Evolutionary conservation across 1,140 invertebrate genomes (phyloP), one percentile per base, ranked within the genome.

Genomic region (Trichomalopsis sarcophagae): DNA sequence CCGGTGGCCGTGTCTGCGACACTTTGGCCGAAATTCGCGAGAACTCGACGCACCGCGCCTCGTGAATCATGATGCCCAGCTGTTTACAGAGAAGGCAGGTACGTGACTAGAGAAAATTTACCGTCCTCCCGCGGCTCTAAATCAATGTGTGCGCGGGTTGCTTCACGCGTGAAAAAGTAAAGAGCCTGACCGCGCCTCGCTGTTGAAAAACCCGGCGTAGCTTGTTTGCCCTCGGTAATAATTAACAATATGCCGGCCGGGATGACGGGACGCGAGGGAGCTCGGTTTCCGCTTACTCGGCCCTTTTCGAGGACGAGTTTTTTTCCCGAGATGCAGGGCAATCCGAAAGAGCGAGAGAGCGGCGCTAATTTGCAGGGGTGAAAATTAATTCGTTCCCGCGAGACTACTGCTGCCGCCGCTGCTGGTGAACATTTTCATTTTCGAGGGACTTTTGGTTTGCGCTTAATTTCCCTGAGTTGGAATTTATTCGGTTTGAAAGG

Each of bases 31-130:
- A 81, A 84, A 81, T 75, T 77, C 21, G 30, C 62, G 33, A 36
- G 73, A n/a, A n/a, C 50, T 10, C 14, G 7, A 30, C 13, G 36
- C 50, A 76, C 69, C 50, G 11, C 50, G 11, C 5, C 13, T 76
- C 75, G 81, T 86, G 85, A 83, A 83, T 83, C 81, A 86, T 79
- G 74, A 86, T 79, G 74, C 80, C 79, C 84, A 79, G 75, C 84
- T 82, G 80, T 78, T 82, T 82, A 66, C 80, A 68, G 30, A 17
- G 11, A 62, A 33, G 47, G 83, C 17, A 23, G 76, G 73, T 81
- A 71, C 62, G 74, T 66, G 40, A 30, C 47, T 71, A 66, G 78
- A 77, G 84, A 86, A 86, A 86, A 86, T 86, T 86, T 86, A 82
- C 80, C 76, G 73, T 44, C 71, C 84, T 81, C 36, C 44, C 30